Percentiles rank a stretch among this genome's conserved stretches.
These are phyloP conservation scores for Bombus ignitus DNA, from an alignment of 1,140 invertebrate genomes.

Conservation along the genomic window DNA sequence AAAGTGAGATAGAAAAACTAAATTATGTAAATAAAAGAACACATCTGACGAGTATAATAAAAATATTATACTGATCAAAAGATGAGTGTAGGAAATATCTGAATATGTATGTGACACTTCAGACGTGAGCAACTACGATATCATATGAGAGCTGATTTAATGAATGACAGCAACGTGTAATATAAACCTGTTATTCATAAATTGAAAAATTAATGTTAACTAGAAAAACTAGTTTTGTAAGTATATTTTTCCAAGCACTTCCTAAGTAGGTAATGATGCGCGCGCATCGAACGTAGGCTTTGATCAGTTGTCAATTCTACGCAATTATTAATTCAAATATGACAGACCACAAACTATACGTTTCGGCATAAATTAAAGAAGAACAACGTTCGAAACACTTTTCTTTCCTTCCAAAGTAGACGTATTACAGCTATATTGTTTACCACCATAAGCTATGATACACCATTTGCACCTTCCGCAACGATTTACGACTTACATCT, in stretches of 20 bases:
- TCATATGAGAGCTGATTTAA: conserved; percentile 2
- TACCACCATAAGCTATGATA: neutral
- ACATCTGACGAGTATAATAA: too few relatives aligned
- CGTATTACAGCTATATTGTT: neutral
- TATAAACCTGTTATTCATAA: neutral
- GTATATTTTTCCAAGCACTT: neutral
- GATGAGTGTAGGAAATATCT: neutral
- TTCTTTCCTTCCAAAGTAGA: neutral
- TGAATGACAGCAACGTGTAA: neutral
- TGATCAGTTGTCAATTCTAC: too few relatives aligned
- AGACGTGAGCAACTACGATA: neutral
- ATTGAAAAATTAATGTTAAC: conserved; percentile 16
- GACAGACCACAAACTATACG: neutral
- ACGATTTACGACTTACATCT: conserved; percentile 34
- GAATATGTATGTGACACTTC: conserved; percentile 1
- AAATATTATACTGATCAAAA: too few relatives aligned
- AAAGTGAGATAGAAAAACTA: too few relatives aligned
- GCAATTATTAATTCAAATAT: neutral
- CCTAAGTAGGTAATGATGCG: neutral
- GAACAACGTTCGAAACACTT: neutral
- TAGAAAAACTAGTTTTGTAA: neutral
- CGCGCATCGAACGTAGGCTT: neutral
- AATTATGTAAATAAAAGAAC: too few relatives aligned
- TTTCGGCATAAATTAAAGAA: neutral
- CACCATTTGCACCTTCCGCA: conserved; percentile 19